Conservation (phyloP, 2,113 vertebrate species). For the Artemisiospiza belli region DNA sequence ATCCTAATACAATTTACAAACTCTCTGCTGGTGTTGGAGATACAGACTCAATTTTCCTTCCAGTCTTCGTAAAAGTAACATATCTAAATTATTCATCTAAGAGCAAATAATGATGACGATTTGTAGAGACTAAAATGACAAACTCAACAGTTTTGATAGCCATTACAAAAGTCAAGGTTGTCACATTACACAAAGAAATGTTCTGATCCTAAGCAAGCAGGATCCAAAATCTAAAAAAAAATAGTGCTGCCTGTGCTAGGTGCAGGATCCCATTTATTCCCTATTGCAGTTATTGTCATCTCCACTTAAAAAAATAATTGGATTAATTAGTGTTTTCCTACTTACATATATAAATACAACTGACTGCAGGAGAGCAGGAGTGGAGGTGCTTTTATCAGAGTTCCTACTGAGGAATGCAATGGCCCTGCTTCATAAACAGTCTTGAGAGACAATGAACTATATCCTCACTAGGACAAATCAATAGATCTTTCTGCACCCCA, state of each 20-base stretch:
- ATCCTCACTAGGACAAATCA: not conserved
- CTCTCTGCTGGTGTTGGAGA: conserved; percentile 37
- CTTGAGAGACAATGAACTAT: not conserved
- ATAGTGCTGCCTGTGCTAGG: not conserved
- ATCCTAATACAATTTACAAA: conserved; percentile 63
- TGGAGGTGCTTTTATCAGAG: not conserved
- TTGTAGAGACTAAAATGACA: conserved; percentile 35
- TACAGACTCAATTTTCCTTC: conserved; percentile 45
- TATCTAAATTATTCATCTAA: conserved; percentile 64
- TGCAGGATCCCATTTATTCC: not conserved
- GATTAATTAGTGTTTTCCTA: not conserved
- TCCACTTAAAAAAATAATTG: not conserved
- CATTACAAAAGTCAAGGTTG: conserved; percentile 24
- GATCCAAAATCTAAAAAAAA: not conserved
- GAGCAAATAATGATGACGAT: conserved; percentile 34
- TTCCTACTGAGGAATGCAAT: not conserved
- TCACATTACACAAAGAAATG: conserved; percentile 13
- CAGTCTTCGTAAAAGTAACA: conserved; percentile 29
- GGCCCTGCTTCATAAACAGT: not conserved
- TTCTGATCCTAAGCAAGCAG: not conserved
- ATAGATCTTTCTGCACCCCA: not conserved
- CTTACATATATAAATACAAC: not conserved
- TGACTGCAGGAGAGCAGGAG: not conserved
- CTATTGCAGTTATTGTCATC: not conserved
- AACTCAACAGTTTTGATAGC: conserved; percentile 45